Percentiles rank a stretch among this genome's conserved stretches.
Evolutionary conservation across 2,113 vertebrate species (phyloP).

Genomic region (Protobothrops flavoviridis): DNA sequence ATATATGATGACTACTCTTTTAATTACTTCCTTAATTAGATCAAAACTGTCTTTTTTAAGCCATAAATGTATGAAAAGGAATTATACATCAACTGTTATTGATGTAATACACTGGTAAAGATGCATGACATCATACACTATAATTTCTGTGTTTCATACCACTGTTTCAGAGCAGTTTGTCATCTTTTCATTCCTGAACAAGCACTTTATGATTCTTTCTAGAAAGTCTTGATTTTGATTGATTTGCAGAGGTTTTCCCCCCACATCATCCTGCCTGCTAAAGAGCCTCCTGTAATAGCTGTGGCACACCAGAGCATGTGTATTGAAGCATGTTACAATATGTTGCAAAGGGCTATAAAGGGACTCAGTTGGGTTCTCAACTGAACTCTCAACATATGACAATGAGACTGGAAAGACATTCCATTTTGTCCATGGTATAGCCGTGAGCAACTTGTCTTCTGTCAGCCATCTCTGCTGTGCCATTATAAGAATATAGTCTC

Average conservation of each 20-base stretch:
- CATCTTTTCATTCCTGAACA: conserved; percentile 22
- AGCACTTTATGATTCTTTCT: neutral
- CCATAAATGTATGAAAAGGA: conserved; percentile 52
- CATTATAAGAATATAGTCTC: neutral
- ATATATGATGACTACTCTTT: conserved; percentile 30
- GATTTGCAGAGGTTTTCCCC: neutral
- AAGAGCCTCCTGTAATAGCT: neutral
- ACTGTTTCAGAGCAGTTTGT: conserved; percentile 32
- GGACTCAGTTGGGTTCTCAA: neutral
- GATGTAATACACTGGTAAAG: conserved; percentile 40
- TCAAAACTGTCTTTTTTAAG: conserved; percentile 34
- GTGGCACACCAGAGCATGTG: neutral
- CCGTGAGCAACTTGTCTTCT: neutral
- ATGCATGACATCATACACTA: conserved; percentile 2
- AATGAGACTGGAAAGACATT: no score
- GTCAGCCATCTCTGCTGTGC: neutral
- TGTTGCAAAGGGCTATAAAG: neutral
- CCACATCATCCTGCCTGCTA: neutral
- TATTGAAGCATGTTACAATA: neutral
- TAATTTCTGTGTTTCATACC: conserved; percentile 27
- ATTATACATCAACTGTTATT: conserved; percentile 52
- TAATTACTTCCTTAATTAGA: conserved; percentile 42
- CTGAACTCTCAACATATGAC: neutral
- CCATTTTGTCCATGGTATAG: neutral
- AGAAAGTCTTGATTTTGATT: conserved; percentile 7